A percentile compares a stretch with the other conserved stretches of the same genome.
Evolutionary conservation across 35 echinoderm and acorn worm species (phyloP).

Genomic region (Diadema setosum): DNA sequence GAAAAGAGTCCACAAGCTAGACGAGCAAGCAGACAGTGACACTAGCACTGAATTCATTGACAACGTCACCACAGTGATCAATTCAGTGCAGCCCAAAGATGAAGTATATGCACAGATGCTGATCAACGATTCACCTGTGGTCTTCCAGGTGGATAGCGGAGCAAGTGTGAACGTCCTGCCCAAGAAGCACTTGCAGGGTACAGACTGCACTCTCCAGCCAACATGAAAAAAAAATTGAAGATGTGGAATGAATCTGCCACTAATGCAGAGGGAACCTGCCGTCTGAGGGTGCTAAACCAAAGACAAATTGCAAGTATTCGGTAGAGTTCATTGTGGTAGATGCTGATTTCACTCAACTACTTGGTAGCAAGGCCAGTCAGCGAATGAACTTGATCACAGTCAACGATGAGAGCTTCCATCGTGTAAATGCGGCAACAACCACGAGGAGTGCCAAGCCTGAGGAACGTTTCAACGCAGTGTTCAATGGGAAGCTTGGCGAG

Average conservation of each 20-base stretch:
- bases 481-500: background rate
- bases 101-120: background rate
- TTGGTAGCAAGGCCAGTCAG: background rate
- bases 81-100: background rate
- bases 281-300: slow-evolving; percentile 12
- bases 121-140: background rate
- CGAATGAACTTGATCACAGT: background rate
- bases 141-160: slow-evolving; percentile 14
- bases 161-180: slow-evolving; percentile 24
- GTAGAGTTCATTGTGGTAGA: slow-evolving; percentile 37
- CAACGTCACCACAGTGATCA: background rate
- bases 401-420: too few relatives aligned
- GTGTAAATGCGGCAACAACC: too few relatives aligned
- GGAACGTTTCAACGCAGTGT: background rate
- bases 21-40: background rate
- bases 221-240: background rate
- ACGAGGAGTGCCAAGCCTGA: background rate
- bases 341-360: background rate
- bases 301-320: slow-evolving; percentile 1
- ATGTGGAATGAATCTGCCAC: slow-evolving; percentile 1
- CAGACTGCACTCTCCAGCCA: background rate
- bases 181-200: background rate
- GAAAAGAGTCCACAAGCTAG: background rate
- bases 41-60: background rate
- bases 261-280: background rate